phyloP scores from a whole-genome alignment of 2,113 vertebrate species.

The Nycticorax nycticorax region DNA sequence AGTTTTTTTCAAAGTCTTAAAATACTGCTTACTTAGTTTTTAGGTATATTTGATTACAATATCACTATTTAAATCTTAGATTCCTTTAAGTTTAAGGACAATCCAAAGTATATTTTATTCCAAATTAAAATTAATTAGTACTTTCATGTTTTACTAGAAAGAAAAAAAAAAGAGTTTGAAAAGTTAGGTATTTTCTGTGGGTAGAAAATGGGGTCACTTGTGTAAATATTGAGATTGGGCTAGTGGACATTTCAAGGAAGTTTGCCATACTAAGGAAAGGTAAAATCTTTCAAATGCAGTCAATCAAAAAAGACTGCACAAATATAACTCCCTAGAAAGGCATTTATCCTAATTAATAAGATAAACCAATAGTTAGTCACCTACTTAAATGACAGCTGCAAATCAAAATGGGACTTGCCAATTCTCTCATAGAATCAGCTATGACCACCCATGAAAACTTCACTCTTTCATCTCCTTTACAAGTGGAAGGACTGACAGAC shows the following conservation, averaged over 20 bases:
- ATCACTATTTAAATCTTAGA: not conserved
- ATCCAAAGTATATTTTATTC: not conserved
- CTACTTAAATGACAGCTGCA: constrained; percentile 40
- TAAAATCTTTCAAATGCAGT: not conserved
- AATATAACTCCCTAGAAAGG: constrained; percentile 22
- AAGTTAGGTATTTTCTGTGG: not conserved
- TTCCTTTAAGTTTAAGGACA: not conserved
- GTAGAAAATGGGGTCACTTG: not conserved
- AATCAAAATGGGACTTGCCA: constrained; percentile 10
- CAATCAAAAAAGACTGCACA: not conserved
- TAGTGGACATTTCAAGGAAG: not conserved
- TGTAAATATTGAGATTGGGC: not conserved
- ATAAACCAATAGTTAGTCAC: constrained; percentile 22
- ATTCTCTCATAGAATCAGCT: not conserved
- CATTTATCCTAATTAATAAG: constrained; percentile 28
- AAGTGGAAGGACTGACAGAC: not conserved
- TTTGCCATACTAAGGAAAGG: not conserved
- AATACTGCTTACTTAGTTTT: not conserved
- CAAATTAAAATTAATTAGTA: not conserved
- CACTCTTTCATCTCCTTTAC: not conserved
- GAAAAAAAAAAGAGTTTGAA: not conserved
- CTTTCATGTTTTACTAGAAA: not conserved
- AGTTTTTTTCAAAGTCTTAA: not conserved
- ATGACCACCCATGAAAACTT: constrained; percentile 30
- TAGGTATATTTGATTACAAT: not conserved